Evolutionary conservation across 2,113 vertebrate species (phyloP).

Genomic region (Prionailurus bengalensis): DNA sequence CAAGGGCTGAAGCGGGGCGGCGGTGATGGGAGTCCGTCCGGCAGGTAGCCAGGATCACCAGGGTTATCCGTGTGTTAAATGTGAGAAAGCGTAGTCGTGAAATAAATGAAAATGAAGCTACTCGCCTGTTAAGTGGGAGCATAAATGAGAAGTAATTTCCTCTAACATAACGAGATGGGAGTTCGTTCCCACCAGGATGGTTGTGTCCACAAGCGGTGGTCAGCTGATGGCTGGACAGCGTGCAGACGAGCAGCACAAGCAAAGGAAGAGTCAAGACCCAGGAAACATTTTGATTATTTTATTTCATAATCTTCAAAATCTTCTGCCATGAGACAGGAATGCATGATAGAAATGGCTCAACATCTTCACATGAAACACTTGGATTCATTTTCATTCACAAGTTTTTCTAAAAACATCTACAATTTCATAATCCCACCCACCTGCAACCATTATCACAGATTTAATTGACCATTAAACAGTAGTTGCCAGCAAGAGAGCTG

Average conservation of each 20-base stretch:
- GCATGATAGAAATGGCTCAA: constrained; percentile 99
- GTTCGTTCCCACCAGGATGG: not conserved
- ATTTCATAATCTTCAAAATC: constrained; percentile 94
- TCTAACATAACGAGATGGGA: not conserved
- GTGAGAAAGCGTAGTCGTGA: not conserved
- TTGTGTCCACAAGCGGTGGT: not conserved
- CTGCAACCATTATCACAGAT: constrained; percentile 91
- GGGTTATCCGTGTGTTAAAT: not conserved
- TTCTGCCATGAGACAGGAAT: constrained; percentile 98
- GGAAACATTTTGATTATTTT: constrained; percentile 89
- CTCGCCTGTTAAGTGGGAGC: not conserved
- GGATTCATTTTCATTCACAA: constrained; percentile 92
- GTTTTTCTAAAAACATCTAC: constrained; percentile 89
- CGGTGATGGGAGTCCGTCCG: not conserved
- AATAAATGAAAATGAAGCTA: not conserved
- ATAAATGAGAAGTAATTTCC: constrained; percentile 21
- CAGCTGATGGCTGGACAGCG: not conserved
- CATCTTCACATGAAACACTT: constrained; percentile 95
- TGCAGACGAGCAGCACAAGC: not conserved
- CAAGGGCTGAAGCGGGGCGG: not conserved
- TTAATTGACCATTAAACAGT: constrained; percentile 89
- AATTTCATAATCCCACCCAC: constrained; percentile 88
- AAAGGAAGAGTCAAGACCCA: not conserved
- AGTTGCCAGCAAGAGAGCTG: constrained; percentile 89
- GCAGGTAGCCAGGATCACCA: not conserved